phyloP scores from a whole-genome alignment of 1,140 invertebrate species.

The Bombus haemorrhoidalis region DNA sequence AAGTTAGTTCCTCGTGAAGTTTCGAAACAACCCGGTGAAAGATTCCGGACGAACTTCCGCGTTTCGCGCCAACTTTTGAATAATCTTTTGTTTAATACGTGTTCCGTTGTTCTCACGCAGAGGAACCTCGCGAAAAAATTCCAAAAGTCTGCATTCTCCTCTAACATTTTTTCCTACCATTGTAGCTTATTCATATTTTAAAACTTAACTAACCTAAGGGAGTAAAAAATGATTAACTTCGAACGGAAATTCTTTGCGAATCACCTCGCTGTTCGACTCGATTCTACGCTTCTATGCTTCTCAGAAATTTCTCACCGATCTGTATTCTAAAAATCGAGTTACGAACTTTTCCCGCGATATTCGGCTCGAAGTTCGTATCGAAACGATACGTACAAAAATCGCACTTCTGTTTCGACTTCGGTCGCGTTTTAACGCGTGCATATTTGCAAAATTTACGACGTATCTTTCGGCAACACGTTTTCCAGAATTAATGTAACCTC shows the following conservation, averaged over 20 bases:
- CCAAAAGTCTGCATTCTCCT: background rate
- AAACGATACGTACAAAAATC: no score
- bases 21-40: background rate
- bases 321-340: no score
- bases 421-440: background rate
- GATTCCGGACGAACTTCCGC: background rate
- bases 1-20: conserved; percentile 11
- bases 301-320: no score
- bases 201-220: background rate
- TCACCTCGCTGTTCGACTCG: no score
- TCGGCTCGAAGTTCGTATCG: no score
- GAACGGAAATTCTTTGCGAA: no score
- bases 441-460: background rate
- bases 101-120: background rate
- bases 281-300: no score
- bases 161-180: background rate
- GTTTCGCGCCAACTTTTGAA: conserved; percentile 15
- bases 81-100: conserved; percentile 14
- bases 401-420: no score
- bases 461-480: no score
- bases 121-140: background rate
- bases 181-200: background rate
- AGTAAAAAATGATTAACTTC: background rate
- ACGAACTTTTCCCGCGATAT: no score
- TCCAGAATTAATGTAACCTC: background rate